phyloP scores from a whole-genome alignment of 2,113 vertebrate genomes.

The Hystrix cristata region DNA sequence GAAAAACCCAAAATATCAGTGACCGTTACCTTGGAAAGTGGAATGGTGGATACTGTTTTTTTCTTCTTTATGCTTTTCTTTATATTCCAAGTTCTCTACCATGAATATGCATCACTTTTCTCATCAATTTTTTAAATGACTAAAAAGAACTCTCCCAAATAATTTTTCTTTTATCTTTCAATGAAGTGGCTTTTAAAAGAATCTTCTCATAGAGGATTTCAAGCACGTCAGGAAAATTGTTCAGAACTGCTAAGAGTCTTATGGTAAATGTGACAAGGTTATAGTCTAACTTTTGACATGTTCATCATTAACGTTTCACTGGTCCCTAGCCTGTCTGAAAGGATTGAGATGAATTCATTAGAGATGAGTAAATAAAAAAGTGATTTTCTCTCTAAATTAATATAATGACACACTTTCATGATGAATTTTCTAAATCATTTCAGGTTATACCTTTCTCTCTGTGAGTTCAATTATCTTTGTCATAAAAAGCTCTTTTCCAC shows the following conservation, averaged over 20 bases:
- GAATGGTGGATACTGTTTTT: slow-evolving; percentile 13
- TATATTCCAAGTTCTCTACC: slow-evolving; percentile 40
- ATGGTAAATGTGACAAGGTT: slow-evolving; percentile 80
- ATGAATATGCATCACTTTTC: slow-evolving; percentile 61
- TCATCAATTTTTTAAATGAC: slow-evolving; percentile 67
- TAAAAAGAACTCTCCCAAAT: slow-evolving; percentile 71
- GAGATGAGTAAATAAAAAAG: slow-evolving; percentile 87
- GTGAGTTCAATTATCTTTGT: slow-evolving; percentile 90
- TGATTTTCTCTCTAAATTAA: slow-evolving; percentile 87
- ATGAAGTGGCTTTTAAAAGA: slow-evolving; percentile 61
- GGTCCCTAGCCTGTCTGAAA: slow-evolving; percentile 77
- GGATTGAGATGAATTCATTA: slow-evolving; percentile 85
- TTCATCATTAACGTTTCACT: slow-evolving; percentile 84
- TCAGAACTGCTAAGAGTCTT: slow-evolving; percentile 76
- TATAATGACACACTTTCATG: slow-evolving; percentile 84
- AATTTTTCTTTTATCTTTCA: slow-evolving; percentile 74
- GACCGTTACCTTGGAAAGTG: not conserved
- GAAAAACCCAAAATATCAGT: not conserved
- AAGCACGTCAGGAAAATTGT: slow-evolving; percentile 73
- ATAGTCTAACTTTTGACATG: slow-evolving; percentile 80
- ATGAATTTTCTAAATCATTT: slow-evolving; percentile 89
- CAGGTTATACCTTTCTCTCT: slow-evolving; percentile 87
- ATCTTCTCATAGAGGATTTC: slow-evolving; percentile 72
- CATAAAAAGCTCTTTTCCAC: slow-evolving; percentile 88
- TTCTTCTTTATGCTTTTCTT: slow-evolving; percentile 34